phyloP scores from a whole-genome alignment of 2,888 invertebrate genomes.

The Dolichomitus sp. region DNA sequence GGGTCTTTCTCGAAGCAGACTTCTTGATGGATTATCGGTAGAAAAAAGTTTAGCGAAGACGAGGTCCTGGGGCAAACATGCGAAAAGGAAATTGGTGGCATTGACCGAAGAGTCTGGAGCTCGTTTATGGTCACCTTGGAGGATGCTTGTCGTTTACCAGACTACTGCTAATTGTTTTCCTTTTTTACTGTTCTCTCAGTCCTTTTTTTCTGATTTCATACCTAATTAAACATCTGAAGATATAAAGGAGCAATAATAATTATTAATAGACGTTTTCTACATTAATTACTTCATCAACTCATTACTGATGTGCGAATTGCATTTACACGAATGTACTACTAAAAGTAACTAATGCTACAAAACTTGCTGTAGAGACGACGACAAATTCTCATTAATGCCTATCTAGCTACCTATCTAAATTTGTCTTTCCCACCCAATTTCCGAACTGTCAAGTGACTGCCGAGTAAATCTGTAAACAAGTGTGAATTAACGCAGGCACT shows the following conservation, averaged over 20 bases:
- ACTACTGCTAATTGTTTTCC: constrained; percentile 6
- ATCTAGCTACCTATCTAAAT: constrained; percentile 5
- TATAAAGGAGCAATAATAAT: neutral
- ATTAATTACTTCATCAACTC: neutral
- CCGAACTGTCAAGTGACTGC: constrained; percentile 61
- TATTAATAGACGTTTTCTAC: neutral
- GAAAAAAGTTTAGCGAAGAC: constrained; percentile 4
- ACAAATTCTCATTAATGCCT: neutral
- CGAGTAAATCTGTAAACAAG: constrained; percentile 67
- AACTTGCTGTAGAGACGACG: neutral
- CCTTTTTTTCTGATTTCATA: neutral
- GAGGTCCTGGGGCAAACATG: constrained; percentile 1
- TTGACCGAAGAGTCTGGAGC: constrained; percentile 24
- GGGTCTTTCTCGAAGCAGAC: constrained; percentile 1
- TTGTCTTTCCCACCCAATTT: constrained; percentile 43
- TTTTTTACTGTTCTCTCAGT: neutral
- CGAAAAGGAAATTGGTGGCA: constrained; percentile 24
- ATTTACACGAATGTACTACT: neutral
- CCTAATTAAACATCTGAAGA: neutral
- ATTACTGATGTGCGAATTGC: neutral
- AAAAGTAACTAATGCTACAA: neutral
- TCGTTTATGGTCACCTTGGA: constrained; percentile 2
- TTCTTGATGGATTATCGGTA: constrained; percentile 32
- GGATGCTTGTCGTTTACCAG: neutral
- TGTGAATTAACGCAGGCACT: constrained; percentile 54